phyloP scores from a whole-genome alignment of 1,140 invertebrate species.

The Coptotermes formosanus region DNA sequence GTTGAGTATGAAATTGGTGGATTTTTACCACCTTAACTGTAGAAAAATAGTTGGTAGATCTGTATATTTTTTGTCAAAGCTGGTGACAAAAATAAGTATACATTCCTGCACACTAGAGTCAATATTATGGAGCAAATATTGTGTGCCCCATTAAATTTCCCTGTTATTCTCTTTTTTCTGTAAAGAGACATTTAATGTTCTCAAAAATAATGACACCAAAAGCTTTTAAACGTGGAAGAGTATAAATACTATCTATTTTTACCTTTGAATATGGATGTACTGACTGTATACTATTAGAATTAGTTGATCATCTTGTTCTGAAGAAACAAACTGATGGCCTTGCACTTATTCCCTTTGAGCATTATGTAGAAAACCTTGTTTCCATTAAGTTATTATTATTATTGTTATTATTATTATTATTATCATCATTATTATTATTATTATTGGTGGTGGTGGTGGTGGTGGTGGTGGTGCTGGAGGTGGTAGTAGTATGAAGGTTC shows the following conservation, averaged over 20 bases:
- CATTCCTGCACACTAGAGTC: slow-evolving; percentile 30
- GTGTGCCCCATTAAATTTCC: slow-evolving; percentile 1
- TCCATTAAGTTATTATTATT: not conserved
- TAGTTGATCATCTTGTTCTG: slow-evolving; percentile 19
- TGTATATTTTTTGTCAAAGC: too few relatives aligned
- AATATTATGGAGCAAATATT: slow-evolving; percentile 22
- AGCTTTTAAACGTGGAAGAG: not conserved
- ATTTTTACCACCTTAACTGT: not conserved
- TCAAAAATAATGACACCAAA: not conserved
- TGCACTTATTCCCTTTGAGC: not conserved
- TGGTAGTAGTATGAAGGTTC: not conserved
- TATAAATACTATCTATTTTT: slow-evolving; percentile 32
- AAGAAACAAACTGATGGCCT: slow-evolving; percentile 3
- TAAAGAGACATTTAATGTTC: not conserved
- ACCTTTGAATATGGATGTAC: slow-evolving; percentile 25
- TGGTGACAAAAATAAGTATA: not conserved
- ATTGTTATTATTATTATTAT: not conserved
- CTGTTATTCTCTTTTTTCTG: not conserved
- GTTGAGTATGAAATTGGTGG: not conserved
- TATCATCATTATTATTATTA: not conserved
- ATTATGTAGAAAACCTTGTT: not conserved
- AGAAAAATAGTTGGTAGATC: not conserved
- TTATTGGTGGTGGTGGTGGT: too few relatives aligned
- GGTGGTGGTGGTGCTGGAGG: too few relatives aligned
- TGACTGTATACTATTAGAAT: not conserved